Base-by-base conservation (phyloP, 2,113 vertebrate genomes). In the Deroptyus accipitrinus region DNA sequence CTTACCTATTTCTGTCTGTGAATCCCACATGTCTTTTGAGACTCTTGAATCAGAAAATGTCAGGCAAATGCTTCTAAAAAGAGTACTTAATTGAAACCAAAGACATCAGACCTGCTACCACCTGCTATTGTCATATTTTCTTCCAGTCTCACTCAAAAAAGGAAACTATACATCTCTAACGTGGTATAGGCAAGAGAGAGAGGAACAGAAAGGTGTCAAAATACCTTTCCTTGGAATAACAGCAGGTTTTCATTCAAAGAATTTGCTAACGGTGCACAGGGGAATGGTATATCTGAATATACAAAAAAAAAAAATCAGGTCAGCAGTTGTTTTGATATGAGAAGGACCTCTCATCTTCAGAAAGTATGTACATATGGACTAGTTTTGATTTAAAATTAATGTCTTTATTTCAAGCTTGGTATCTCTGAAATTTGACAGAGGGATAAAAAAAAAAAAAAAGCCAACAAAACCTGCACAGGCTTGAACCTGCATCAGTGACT, bases 401-500 rank as follows among this genome's bases (percentile, higher is more conserved):
- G 13, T 17, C 37, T 54, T 72, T 75, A 33, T 82, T 88, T 93
- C 15, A 76, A 79, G 4, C 9, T 72, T 68, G 7, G 1, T 51
- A 46, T 46, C 24, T 54, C 54, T 54, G 22, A 68, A 55, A 55
- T 77, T 55, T 78, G 54, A 37, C 13, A 13, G 24, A 22, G 3
- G 1, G 4, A 3, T 35, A 57, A 14, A 74, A 22, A 55, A 30
- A 2, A 30, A 9, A 27, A 10, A 16, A 16, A 15, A 51, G 15
- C 9, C 48, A 28, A 2, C 17, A 55, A n/a, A 0, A 6, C 2
- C 3, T 83, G 30, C 20, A 30, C 7, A 75, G 10, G 14, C 7
- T 66, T 81, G 33, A 67, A 30, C 22, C 6, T 66, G 4, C 9
- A 23, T 52, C 9, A 52, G 11, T 78, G 27, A 39, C 35, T 66